A percentile compares a stretch with the other conserved stretches of the same genome.
phyloP scores from a whole-genome alignment of 2,113 vertebrate species.

The Nothoprocta perdicaria region DNA sequence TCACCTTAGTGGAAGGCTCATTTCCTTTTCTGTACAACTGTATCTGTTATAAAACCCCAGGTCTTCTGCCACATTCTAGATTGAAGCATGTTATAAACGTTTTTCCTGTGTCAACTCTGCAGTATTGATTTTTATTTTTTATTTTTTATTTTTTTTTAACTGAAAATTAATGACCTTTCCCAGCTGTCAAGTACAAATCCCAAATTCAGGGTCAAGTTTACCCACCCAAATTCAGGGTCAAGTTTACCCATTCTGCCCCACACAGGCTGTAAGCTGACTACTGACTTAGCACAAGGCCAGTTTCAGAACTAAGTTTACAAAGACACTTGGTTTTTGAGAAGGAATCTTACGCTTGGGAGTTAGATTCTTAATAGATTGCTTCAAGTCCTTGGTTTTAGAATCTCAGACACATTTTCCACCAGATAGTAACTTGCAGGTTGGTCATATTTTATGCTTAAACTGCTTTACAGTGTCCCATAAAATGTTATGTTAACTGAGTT shows the following conservation, averaged over 20 bases:
- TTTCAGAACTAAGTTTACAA: background rate
- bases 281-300: background rate
- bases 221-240: background rate
- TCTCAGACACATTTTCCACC: background rate
- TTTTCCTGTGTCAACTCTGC: background rate
- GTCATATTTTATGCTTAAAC: slow-evolving; percentile 60
- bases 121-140: background rate
- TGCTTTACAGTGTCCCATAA: slow-evolving; percentile 47
- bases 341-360: background rate
- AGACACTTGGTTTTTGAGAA: background rate
- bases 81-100: too few species aligned
- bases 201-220: background rate
- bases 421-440: slow-evolving; percentile 43
- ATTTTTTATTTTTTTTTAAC: too few species aligned
- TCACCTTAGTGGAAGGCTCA: background rate
- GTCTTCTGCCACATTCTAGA: background rate
- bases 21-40: background rate
- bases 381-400: background rate
- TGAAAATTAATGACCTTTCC: background rate
- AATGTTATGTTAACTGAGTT: slow-evolving; percentile 41
- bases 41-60: background rate
- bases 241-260: background rate
- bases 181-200: background rate
- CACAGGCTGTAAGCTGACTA: background rate
- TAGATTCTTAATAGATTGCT: background rate